Evolutionary conservation across 2,113 vertebrate genomes (phyloP).

Genomic region (Perca schrenkii): DNA sequence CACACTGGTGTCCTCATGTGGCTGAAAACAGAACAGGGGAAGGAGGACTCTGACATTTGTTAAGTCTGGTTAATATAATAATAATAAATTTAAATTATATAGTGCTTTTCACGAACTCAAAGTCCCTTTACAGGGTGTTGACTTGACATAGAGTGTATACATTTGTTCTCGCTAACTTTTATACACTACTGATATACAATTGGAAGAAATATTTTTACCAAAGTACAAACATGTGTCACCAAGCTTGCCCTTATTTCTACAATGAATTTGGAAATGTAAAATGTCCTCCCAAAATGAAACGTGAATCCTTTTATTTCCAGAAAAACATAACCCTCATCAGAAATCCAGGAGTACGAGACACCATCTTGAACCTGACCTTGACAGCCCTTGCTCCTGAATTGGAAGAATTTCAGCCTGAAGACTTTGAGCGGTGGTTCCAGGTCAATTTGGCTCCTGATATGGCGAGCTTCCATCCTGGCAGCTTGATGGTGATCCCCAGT

Average conservation of each 20-base stretch:
- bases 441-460: conserved; percentile 54
- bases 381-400: conserved; percentile 54
- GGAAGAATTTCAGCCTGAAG: conserved; percentile 37
- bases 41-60: background rate
- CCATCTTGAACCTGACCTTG: conserved; percentile 65
- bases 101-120: too few relatives aligned
- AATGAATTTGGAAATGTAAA: background rate
- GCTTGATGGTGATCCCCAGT: conserved; percentile 51
- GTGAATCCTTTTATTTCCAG: conserved; percentile 12
- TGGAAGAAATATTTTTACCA: too few relatives aligned
- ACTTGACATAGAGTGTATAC: too few relatives aligned
- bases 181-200: too few relatives aligned
- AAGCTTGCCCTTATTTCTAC: background rate
- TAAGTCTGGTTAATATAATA: too few relatives aligned
- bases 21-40: too few relatives aligned
- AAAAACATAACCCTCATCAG: conserved; percentile 32
- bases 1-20: too few relatives aligned
- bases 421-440: conserved; percentile 67
- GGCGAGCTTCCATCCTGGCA: conserved; percentile 46
- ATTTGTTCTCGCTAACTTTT: too few relatives aligned
- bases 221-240: background rate
- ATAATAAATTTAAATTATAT: too few relatives aligned
- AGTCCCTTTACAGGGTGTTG: too few relatives aligned
- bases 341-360: conserved; percentile 36
- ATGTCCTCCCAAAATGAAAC: background rate